Evolutionary conservation across 1,140 invertebrate genomes (phyloP).

Genomic region (Hermetia illucens): DNA sequence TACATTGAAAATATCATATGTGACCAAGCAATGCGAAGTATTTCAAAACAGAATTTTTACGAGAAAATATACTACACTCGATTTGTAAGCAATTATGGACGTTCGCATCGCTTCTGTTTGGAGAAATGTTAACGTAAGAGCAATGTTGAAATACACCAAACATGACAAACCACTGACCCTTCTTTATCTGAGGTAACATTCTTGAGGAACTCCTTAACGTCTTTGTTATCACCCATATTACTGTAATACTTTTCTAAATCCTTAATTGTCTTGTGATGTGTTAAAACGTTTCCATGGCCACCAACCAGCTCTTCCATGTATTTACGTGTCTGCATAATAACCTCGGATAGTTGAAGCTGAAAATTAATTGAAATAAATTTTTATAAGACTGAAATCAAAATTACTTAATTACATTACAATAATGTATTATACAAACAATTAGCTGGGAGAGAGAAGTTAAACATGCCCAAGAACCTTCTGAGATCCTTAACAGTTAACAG

Average conservation of each 20-base stretch:
- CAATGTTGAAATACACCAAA: background rate
- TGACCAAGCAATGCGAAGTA: no score
- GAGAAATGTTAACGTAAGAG: no score
- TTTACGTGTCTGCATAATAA: constrained; percentile 84
- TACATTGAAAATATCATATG: no score
- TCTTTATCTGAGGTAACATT: constrained; percentile 82
- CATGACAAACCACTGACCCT: constrained; percentile 44
- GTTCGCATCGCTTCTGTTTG: no score
- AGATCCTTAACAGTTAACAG: no score
- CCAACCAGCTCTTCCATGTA: constrained; percentile 84
- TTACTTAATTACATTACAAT: constrained; percentile 3
- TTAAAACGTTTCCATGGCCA: constrained; percentile 63
- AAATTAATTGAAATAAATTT: constrained; percentile 16
- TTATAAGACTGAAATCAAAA: no score
- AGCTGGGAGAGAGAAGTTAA: no score
- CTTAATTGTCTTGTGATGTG: constrained; percentile 70
- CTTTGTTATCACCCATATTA: constrained; percentile 55
- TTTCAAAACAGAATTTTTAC: no score
- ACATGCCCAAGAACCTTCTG: no score
- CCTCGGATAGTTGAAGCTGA: constrained; percentile 92
- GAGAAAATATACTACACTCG: no score
- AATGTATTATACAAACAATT: background rate
- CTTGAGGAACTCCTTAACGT: constrained; percentile 77
- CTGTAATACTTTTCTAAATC: constrained; percentile 80
- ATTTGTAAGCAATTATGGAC: no score